phyloP scores from a whole-genome alignment of 2,797 vertebrate species.

The Mormyrops boulengeri region DNA sequence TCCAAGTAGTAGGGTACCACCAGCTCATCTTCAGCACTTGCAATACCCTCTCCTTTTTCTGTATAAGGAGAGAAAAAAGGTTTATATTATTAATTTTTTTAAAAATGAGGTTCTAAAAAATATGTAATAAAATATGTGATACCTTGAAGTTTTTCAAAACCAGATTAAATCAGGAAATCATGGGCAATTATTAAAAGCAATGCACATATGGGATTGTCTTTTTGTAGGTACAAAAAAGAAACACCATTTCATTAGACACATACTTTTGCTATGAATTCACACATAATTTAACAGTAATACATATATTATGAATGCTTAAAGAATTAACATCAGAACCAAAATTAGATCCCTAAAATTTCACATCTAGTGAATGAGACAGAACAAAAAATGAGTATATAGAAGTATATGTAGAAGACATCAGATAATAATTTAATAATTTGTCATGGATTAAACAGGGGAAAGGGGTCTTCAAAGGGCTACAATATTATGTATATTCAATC shows the following conservation, averaged over 20 bases:
- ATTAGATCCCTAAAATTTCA: neutral
- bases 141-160: neutral
- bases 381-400: neutral
- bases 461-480: neutral
- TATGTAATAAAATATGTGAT: neutral
- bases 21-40: conserved; percentile 57
- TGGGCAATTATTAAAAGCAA: neutral
- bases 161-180: neutral
- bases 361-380: neutral
- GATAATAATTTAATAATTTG: neutral
- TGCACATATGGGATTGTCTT: neutral
- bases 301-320: neutral
- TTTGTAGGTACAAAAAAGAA: neutral
- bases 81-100: neutral
- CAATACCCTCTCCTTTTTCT: conserved; percentile 68
- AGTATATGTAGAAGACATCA: neutral
- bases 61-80: conserved; percentile 20
- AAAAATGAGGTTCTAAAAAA: neutral
- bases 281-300: neutral
- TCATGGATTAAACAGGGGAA: neutral
- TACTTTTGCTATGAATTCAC: neutral
- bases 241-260: neutral
- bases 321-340: neutral
- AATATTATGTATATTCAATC: neutral
- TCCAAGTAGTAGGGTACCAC: conserved; percentile 83